These are phyloP conservation scores for Drosophila suzukii DNA, from an alignment of 1,140 invertebrate genomes.

Conservation along the genomic window DNA sequence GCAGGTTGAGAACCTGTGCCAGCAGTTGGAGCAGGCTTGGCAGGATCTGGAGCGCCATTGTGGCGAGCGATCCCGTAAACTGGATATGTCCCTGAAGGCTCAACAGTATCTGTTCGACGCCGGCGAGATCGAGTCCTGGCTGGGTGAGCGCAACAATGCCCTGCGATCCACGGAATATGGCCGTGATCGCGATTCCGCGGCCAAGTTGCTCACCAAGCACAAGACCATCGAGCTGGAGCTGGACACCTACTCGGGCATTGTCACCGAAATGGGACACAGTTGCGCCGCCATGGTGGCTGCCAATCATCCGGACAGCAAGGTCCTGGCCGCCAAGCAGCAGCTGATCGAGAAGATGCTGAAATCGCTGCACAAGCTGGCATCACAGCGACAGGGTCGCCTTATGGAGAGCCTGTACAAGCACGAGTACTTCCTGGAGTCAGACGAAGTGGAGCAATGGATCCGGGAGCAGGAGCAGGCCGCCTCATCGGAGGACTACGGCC, in stretches of 20 bases:
- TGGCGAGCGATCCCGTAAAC: slow-evolving; percentile 89
- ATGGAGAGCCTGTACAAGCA: slow-evolving; percentile 96
- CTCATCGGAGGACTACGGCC: slow-evolving; percentile 97
- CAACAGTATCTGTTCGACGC: slow-evolving; percentile 96
- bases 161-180: slow-evolving; percentile 93
- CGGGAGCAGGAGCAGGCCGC: slow-evolving; percentile 96
- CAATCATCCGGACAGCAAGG: slow-evolving; percentile 92
- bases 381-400: slow-evolving; percentile 91
- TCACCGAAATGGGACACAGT: slow-evolving; percentile 95
- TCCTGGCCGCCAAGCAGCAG: slow-evolving; percentile 91
- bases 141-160: slow-evolving; percentile 93
- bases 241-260: slow-evolving; percentile 96
- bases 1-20: slow-evolving; percentile 89
- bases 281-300: slow-evolving; percentile 91
- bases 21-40: slow-evolving; percentile 89
- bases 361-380: slow-evolving; percentile 92
- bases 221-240: slow-evolving; percentile 96
- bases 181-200: slow-evolving; percentile 94
- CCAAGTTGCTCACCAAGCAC: slow-evolving; percentile 96
- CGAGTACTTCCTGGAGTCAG: slow-evolving; percentile 96
- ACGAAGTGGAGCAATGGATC: slow-evolving; percentile 97
- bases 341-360: slow-evolving; percentile 91
- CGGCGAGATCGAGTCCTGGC: slow-evolving; percentile 96
- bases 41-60: slow-evolving; percentile 89
- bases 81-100: slow-evolving; percentile 94